Evolutionary conservation across 2,113 vertebrate species (phyloP).

Genomic region (Xiphophorus hellerii): DNA sequence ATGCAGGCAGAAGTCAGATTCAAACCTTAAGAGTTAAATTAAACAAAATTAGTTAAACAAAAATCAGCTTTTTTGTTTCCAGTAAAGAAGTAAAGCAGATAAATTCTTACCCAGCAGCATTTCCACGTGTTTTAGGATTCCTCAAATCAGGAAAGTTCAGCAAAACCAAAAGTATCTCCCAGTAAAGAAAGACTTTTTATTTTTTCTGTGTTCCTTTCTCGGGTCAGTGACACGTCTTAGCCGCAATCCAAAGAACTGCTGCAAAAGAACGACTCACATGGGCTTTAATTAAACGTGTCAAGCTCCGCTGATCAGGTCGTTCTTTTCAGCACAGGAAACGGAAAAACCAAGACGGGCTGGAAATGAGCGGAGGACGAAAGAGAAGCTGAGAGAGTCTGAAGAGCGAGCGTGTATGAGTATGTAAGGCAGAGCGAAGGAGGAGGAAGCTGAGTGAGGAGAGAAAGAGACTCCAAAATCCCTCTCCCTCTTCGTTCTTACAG

Average conservation of each 20-base stretch:
- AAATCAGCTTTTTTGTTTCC: not conserved
- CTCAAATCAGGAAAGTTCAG: conserved; percentile 59
- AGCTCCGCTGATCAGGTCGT: conserved; percentile 64
- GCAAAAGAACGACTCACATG: conserved; percentile 62
- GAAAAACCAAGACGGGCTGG: conserved; percentile 33
- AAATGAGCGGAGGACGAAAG: conserved; percentile 15
- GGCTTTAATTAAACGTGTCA: conserved; percentile 72
- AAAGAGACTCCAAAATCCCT: conserved; percentile 40
- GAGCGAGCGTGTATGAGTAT: conserved; percentile 56
- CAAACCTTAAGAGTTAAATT: not conserved
- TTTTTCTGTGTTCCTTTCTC: conserved; percentile 12
- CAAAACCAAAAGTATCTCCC: conserved; percentile 34
- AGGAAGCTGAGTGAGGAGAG: conserved; percentile 24
- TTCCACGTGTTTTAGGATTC: conserved; percentile 53
- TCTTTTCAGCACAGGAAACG: conserved; percentile 51
- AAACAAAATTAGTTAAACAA: too few relatives aligned
- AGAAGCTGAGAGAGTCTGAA: conserved; percentile 58
- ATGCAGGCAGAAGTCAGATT: conserved; percentile 9
- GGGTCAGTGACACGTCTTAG: conserved; percentile 56
- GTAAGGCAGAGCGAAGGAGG: conserved; percentile 23
- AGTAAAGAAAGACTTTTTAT: conserved; percentile 11
- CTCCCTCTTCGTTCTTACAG: conserved; percentile 23
- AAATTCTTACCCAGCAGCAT: conserved; percentile 74
- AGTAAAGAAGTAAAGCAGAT: not conserved
- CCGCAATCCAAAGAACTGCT: conserved; percentile 54